A percentile compares a stretch with the other conserved stretches of the same genome.
These are phyloP conservation scores for Tupaia tana DNA, from an alignment of 2,113 vertebrate genomes.

Conservation along the genomic window DNA sequence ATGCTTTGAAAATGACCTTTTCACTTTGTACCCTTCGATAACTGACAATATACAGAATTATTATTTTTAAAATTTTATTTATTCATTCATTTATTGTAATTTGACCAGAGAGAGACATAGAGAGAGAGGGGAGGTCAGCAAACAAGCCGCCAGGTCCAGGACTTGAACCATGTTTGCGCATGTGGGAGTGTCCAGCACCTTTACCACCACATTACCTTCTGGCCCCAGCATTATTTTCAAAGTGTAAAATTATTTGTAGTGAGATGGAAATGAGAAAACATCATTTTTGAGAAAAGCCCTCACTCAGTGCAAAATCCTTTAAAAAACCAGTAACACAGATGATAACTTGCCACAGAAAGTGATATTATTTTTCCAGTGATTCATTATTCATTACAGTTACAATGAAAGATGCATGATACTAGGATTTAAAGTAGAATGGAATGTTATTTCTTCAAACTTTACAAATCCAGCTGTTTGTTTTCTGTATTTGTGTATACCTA, in stretches of 20 bases:
- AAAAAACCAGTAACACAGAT: background rate
- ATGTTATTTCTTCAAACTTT: background rate
- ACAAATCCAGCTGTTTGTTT: constrained; percentile 9
- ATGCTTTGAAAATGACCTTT: background rate
- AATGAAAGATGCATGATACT: background rate
- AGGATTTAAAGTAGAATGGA: constrained; percentile 24
- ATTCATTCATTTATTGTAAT: too few relatives aligned
- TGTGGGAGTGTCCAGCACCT: too few relatives aligned
- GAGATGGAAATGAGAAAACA: background rate
- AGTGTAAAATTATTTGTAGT: background rate
- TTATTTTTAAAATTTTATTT: background rate
- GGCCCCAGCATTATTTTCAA: constrained; percentile 28
- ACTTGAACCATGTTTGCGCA: too few relatives aligned
- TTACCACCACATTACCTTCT: too few relatives aligned
- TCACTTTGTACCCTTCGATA: constrained; percentile 25
- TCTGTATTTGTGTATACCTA: constrained; percentile 49
- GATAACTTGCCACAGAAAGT: background rate
- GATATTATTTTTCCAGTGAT: background rate
- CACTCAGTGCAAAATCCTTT: constrained; percentile 12
- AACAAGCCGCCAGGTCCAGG: too few relatives aligned
- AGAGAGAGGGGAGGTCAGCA: too few relatives aligned
- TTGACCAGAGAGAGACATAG: too few relatives aligned
- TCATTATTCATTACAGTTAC: constrained; percentile 51
- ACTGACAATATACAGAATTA: background rate
- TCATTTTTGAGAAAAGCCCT: constrained; percentile 35